Evolutionary conservation across 2,888 invertebrate genomes (phyloP).

Genomic region (Mesoligia furuncula): DNA sequence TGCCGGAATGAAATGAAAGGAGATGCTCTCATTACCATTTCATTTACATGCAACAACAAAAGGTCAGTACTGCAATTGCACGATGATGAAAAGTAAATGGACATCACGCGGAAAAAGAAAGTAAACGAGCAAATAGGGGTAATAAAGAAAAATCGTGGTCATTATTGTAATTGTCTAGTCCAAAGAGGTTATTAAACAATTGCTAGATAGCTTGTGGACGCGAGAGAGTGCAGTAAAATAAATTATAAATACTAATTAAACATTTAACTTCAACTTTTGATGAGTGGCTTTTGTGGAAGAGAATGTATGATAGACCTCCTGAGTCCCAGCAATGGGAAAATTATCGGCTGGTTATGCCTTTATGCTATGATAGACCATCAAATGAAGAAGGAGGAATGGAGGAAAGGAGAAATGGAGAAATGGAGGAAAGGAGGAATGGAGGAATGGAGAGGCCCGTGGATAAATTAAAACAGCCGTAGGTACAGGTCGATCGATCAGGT

Average conservation of each 20-base stretch:
- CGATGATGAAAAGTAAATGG: constrained; percentile 36
- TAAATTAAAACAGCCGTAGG: no score
- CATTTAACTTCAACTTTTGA: not conserved
- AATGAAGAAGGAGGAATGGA: no score
- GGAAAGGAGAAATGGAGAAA: no score
- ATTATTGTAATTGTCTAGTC: constrained; percentile 24
- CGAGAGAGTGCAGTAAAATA: constrained; percentile 14
- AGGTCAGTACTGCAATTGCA: constrained; percentile 20
- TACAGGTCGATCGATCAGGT: no score
- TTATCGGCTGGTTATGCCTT: not conserved
- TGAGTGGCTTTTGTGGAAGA: not conserved
- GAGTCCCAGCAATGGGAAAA: not conserved
- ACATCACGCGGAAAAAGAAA: constrained; percentile 62
- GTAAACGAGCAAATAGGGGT: constrained; percentile 41
- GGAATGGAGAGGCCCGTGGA: no score
- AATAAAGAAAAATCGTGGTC: constrained; percentile 44
- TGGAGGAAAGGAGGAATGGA: no score
- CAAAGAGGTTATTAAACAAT: constrained; percentile 31
- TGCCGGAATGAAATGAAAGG: not conserved
- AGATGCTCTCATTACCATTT: constrained; percentile 28
- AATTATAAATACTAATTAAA: not conserved
- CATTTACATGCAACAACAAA: constrained; percentile 7
- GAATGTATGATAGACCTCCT: not conserved
- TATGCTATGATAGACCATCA: not conserved
- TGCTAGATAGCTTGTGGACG: not conserved